Evolutionary conservation across 2,113 vertebrate species (phyloP), one percentile per base, ranked within the genome.

Genomic region (Lepisosteus oculatus): DNA sequence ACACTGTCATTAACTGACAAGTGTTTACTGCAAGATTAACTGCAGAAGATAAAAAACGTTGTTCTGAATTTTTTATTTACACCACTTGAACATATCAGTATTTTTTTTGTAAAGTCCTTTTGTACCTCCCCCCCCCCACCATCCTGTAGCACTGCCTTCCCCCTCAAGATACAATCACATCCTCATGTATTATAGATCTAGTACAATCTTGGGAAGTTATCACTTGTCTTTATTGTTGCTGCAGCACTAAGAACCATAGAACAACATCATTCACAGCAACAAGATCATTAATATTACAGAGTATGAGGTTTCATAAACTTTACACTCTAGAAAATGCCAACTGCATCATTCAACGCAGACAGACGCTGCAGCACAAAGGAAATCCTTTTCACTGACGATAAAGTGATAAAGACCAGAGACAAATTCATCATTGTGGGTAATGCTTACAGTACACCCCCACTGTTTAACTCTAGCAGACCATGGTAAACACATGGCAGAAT

Each of bases 401-500:
- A 74, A 65, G 63, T 41, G 47, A 55, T 65, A 44, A 59, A 71
- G 76, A 41, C 15, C 44, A 55, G 51, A 61, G 47, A 73, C 45
- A 43, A 76, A 76, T 76, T 69, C 61, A 69, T 74, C 65, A 74
- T 74, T 51, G 13, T 51, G 59, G 43, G 47, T 43, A 67, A 69
- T 74, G n/a, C 54, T 55, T 14, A 56, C 29, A 29, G 29, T 29
- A 29, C 29, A 62, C 65, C 47, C 64, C 63, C 65, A 72, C 12
- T 65, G 9, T 51, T 51, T 51, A 6, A 74, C 55, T 68, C 72
- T 61, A 62, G 68, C 59, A 66, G 68, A 67, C 62, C 67, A 65
- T 68, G 65, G 72, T 55, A 72, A 62, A 73, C 61, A 29, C 29
- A 56, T 55, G 61, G n/a, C 67, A 29, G 43, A 74, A 55, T 3